Conservation (phyloP, 2,113 vertebrate species). For the Pterocles gutturalis region DNA sequence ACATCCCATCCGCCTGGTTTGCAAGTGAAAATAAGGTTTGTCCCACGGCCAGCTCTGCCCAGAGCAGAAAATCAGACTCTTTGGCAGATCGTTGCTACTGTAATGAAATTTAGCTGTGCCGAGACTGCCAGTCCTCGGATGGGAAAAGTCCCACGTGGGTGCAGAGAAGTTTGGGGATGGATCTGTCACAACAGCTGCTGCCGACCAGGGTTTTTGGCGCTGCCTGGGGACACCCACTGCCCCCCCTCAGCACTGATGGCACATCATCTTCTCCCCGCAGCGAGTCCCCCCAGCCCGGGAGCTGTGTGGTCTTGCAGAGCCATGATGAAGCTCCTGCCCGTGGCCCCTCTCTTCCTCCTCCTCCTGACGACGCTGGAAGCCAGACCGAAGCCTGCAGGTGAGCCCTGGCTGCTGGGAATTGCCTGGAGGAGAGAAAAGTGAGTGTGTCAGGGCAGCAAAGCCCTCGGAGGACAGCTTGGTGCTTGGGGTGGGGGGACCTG, state of each 20-base stretch:
- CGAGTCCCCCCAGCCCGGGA: not conserved
- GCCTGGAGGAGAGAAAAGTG: not conserved
- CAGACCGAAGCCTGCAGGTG: constrained; percentile 73
- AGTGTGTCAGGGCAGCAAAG: not conserved
- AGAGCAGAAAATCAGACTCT: constrained; percentile 60
- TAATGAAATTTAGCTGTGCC: constrained; percentile 22
- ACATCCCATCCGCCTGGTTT: constrained; percentile 74
- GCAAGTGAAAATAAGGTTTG: constrained; percentile 73
- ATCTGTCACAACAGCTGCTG: not conserved
- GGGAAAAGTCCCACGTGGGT: not conserved
- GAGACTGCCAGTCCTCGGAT: not conserved
- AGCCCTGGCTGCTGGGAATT: not conserved
- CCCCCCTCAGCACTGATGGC: not conserved
- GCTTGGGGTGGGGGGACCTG: not conserved
- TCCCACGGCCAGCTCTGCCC: constrained; percentile 47
- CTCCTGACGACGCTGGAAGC: constrained; percentile 72
- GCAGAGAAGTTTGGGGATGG: not conserved
- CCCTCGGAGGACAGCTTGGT: accelerated
- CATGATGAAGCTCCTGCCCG: constrained; percentile 70
- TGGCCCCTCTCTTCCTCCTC: constrained; percentile 70
- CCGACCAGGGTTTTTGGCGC: not conserved
- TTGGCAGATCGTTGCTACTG: not conserved
- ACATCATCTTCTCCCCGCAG: not conserved
- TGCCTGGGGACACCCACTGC: not conserved
- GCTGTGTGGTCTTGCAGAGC: not conserved